phyloP scores from a whole-genome alignment of 2,888 invertebrate species.

The Cryptocheilus praepositus region DNA sequence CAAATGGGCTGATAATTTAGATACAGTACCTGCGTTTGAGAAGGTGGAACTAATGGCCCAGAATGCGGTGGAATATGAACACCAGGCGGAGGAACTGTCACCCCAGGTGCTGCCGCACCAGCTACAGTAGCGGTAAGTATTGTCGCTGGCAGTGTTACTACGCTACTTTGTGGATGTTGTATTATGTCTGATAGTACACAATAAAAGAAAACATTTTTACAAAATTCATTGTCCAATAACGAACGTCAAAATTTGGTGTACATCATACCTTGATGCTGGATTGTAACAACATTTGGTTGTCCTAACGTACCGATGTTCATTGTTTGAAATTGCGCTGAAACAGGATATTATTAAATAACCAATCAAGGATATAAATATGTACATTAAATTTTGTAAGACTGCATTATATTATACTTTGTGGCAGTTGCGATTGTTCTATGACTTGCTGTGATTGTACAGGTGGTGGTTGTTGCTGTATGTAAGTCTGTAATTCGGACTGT shows the following conservation, averaged over 20 bases:
- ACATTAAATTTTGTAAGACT: slow-evolving; percentile 23
- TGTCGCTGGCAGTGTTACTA: slow-evolving; percentile 69
- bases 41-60: slow-evolving; percentile 70
- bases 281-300: slow-evolving; percentile 73
- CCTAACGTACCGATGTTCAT: slow-evolving; percentile 73
- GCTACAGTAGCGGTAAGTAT: slow-evolving; percentile 72
- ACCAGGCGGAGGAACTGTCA: slow-evolving; percentile 71
- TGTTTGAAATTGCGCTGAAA: slow-evolving; percentile 72
- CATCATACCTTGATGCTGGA: slow-evolving; percentile 71
- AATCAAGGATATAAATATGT: not conserved
- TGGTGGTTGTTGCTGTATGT: slow-evolving; percentile 74
- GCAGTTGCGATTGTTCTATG: slow-evolving; percentile 71
- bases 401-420: slow-evolving; percentile 61
- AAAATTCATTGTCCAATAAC: slow-evolving; percentile 9
- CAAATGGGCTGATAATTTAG: not conserved
- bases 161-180: slow-evolving; percentile 71
- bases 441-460: slow-evolving; percentile 73
- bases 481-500: slow-evolving; percentile 77
- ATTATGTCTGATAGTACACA: slow-evolving; percentile 64
- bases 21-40: slow-evolving; percentile 67
- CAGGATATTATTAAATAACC: slow-evolving; percentile 2
- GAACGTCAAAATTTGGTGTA: not conserved
- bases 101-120: slow-evolving; percentile 65
- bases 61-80: slow-evolving; percentile 72
- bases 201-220: slow-evolving; percentile 24